Evolutionary conservation across 2,113 vertebrate species (phyloP), one percentile per base, ranked within the genome.

Genomic region (Osmerus mordax): DNA sequence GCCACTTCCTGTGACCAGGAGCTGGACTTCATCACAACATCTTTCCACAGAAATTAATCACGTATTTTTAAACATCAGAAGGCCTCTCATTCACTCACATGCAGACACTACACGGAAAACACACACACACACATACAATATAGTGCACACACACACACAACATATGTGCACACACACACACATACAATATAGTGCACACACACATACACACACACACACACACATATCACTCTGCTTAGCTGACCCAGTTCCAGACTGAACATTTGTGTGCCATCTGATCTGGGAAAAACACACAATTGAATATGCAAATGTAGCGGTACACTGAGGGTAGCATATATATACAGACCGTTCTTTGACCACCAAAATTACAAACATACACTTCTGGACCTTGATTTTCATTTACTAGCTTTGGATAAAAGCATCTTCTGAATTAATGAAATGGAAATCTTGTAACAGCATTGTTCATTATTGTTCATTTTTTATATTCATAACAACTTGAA

Each of bases 201-300:
- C 70, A 72, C 41, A 64, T 18, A 55, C 32, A 18, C 73, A 56
- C 21, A n/a, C 55, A n/a, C 12, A 3, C 55, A 56, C 55, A n/a
- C 55, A 7, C 2, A 8, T n/a, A n/a, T 16, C 29, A 32, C 18
- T n/a, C 18, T n/a, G 54, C 63, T 29, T 16, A 80, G 67, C 75
- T 86, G 81, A 86, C 87, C 88, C 85, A 89, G 75, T 88, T 89
- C 73, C 80, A 68, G 69, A 55, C 78, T 68, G 65, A 84, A 75
- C 74, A 77, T 83, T 82, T 78, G 51, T 76, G 63, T 81, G 75
- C 80, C 77, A 86, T 87, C 79, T 83, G 78, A 88, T 87, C 75
- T 79, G 28, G 63, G 72, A 82, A 75, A 74, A 78, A 80, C 80
- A 80, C 78, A 75, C 78, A 79, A 82, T 63, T 65, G 81, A 84